Base-by-base conservation (phyloP, 1,140 invertebrate genomes). In the Leptopilina clavipes region DNA sequence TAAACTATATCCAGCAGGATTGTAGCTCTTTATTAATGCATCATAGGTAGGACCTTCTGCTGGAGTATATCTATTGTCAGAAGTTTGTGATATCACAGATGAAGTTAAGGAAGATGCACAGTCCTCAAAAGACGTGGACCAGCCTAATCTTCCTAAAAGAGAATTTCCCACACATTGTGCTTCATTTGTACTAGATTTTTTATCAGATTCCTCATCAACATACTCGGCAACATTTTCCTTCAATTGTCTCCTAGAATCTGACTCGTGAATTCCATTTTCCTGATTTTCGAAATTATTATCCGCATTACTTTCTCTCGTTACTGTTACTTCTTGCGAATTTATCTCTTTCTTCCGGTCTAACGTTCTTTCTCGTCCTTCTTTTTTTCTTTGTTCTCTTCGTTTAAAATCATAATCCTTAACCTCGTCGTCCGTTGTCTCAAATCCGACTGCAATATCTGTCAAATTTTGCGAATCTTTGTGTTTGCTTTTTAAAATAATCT, bases 91-190 rank as follows among this genome's bases (percentile, higher is more conserved):
- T 44, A 85, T 81, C 73, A 84, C 78, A 6, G 86, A 83, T 0
- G 87, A 82, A 17, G 81, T 87, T 76, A 86, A 81, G 6, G 84
- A 91, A 25, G 91, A 86, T 80, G 92, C 90, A 82, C 86, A 91
- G 79, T 92, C 92, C 77, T 94, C 93, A 81, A 92, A 92, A 0
- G 89, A 89, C 0, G 92, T 92, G 0, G 94, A 95, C 95, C 94
- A 96, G 1, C 94, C 93, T 10, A 90, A 89, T 86, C 92, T 92
- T 40, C 91, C 91, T 86, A 91, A 89, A 12, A 95, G 83, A 44
- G 93, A 95, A 88, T 95, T 95, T 7, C 94, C 95, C 71, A 87
- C 86, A 18, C 82, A 72, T 7, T 78, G 76, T 72, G 48, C 76
- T 37, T 52, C 80, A 25, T 65, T 65, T 12, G 19, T 25, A 65